Base-by-base conservation (phyloP, 2,888 invertebrate genomes). In the Athalia cordata region DNA sequence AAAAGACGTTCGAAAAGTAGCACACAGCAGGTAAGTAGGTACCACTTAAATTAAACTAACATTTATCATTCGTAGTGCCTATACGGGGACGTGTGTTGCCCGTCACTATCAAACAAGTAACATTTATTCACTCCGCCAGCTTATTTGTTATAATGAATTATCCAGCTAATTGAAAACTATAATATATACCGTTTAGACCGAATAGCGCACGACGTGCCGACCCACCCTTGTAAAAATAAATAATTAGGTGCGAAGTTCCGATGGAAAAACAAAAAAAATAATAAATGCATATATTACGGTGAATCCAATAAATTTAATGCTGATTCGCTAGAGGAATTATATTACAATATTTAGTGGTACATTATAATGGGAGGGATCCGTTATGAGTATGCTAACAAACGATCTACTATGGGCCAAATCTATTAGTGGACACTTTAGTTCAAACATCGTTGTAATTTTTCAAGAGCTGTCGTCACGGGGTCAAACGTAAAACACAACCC, bases 351-450 rank as follows among this genome's bases (percentile, higher is more conserved):
- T 29, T 29, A 29, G 29, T 29, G 29, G 29, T 29, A 29, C 29
- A 29, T 29, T 29, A 29, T 29, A 29, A 29, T 55, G 55, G 55
- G 55, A 9, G 11, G 11, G 11, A 7, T n/a, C 7, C 55, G 55
- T 55, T 55, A 55, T 11, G 55, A 9, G 55, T 55, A 59, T 59
- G 67, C 74, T 74, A 65, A 78, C 62, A 82, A 84, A 84, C 82
- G 82, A 81, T 84, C 83, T 81, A 81, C 80, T 74, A 29, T 29
- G 79, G 80, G 78, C 79, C 81, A 81, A 81, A 84, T 84, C 81
- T 84, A 84, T 85, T 84, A 84, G 83, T 84, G 82, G 83, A 83
- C 84, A 83, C 83, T 85, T 84, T 83, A 84, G 82, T 83, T 83
- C 82, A 81, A 84, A 81, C 81, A 84, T 84, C 80, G 77, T 59